A percentile compares a stretch with the other conserved stretches of the same genome.
Evolutionary conservation across 2,113 vertebrate species (phyloP).

Genomic region (Dasyurus viverrinus): DNA sequence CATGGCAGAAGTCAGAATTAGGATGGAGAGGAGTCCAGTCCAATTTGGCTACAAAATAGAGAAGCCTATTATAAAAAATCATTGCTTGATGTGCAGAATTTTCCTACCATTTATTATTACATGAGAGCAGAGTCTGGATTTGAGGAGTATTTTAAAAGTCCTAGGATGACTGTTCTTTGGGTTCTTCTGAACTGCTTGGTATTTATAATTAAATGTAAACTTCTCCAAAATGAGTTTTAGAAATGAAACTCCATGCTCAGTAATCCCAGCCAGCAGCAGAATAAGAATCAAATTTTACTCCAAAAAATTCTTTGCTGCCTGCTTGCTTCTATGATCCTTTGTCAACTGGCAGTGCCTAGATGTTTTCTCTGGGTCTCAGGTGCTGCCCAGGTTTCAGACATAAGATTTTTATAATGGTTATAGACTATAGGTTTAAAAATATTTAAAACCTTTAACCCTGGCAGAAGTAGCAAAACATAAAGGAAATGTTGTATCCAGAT

Average conservation of each 20-base stretch:
- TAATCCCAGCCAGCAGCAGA: neutral
- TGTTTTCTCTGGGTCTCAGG: neutral
- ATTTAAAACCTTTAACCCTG: neutral
- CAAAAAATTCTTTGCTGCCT: neutral
- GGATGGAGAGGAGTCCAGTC: neutral
- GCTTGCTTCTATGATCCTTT: slow-evolving; percentile 8
- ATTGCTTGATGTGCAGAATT: neutral
- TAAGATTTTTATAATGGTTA: neutral
- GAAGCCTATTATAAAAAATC: neutral
- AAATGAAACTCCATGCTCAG: slow-evolving; percentile 33
- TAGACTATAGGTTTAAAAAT: neutral
- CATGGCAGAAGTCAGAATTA: neutral
- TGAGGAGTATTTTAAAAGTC: slow-evolving; percentile 28
- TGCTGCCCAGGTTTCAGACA: neutral
- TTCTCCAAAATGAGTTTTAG: slow-evolving; percentile 25
- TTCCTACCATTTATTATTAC: slow-evolving; percentile 1
- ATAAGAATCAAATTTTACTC: neutral
- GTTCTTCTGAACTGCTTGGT: neutral
- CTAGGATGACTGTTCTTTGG: slow-evolving; percentile 39
- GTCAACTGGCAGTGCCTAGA: neutral
- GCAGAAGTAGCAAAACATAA: neutral
- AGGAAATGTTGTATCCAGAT: neutral
- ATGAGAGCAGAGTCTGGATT: neutral
- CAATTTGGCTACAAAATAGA: slow-evolving; percentile 34
- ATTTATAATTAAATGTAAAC: slow-evolving; percentile 50